Conservation (phyloP, 1,140 invertebrate species). For the Nephila pilipes region DNA sequence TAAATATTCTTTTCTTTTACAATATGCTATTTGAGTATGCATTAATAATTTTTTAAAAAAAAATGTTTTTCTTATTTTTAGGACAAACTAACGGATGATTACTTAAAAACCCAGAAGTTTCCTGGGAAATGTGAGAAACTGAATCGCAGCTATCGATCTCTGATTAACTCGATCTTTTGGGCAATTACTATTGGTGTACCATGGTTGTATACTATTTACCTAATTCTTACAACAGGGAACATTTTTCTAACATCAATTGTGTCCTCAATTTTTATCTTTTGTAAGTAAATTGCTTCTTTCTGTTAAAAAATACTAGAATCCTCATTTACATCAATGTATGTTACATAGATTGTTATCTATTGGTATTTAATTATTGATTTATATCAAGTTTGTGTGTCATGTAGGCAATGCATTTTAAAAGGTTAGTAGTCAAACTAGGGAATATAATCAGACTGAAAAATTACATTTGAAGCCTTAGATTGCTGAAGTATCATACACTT, state of each 20-base stretch:
- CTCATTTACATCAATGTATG: too few species aligned
- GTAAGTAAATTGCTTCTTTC: conserved; percentile 65
- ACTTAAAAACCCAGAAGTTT: conserved; percentile 90
- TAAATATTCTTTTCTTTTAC: too few species aligned
- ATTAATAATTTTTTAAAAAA: not conserved
- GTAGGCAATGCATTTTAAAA: too few species aligned
- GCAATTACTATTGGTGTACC: conserved; percentile 78
- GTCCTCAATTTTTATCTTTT: not conserved
- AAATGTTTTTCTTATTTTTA: conserved; percentile 79
- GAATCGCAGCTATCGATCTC: conserved; percentile 83
- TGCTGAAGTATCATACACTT: too few species aligned
- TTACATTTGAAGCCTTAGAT: too few species aligned
- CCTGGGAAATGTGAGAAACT: conserved; percentile 87
- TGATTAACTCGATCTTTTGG: conserved; percentile 89
- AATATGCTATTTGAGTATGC: not conserved
- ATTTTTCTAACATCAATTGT: not conserved
- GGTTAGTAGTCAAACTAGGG: too few species aligned
- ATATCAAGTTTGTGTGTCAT: too few species aligned
- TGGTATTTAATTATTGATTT: too few species aligned
- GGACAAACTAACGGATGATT: conserved; percentile 91
- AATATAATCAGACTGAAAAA: too few species aligned
- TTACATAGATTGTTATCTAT: too few species aligned
- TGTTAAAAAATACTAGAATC: conserved; percentile 33
- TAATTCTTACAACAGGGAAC: not conserved
- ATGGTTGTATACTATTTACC: not conserved